Percentiles rank a stretch among this genome's conserved stretches.
Evolutionary conservation across 2,797 vertebrate genomes (phyloP).

Genomic region (Cuniculus paca): DNA sequence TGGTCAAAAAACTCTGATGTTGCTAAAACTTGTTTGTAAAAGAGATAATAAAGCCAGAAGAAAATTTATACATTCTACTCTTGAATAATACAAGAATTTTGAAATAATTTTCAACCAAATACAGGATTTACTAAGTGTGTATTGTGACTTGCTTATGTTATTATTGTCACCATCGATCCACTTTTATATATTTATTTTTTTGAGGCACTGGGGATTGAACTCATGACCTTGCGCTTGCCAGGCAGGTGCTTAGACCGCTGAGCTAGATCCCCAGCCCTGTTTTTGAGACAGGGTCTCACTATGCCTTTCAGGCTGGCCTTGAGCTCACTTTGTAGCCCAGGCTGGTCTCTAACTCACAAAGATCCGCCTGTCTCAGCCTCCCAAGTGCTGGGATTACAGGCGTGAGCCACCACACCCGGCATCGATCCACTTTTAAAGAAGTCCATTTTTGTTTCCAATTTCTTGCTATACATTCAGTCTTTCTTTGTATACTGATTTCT

Average conservation of each 20-base stretch:
- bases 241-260: no score
- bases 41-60: background rate
- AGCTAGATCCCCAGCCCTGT: no score
- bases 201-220: no score
- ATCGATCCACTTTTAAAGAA: background rate
- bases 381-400: no score
- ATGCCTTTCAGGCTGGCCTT: no score
- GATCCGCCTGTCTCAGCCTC: no score
- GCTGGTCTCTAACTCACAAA: no score
- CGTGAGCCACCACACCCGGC: no score
- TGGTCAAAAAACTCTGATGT: background rate
- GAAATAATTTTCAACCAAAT: background rate
- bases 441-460: background rate
- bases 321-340: no score
- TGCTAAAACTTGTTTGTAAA: background rate
- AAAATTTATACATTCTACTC: background rate
- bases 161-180: background rate
- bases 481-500: background rate
- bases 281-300: no score
- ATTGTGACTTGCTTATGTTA: background rate
- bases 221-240: no score
- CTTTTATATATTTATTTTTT: background rate
- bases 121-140: background rate
- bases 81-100: conserved; percentile 8
- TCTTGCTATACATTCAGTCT: background rate